phyloP scores from a whole-genome alignment of 2,113 vertebrate genomes.

The Abramis brama region DNA sequence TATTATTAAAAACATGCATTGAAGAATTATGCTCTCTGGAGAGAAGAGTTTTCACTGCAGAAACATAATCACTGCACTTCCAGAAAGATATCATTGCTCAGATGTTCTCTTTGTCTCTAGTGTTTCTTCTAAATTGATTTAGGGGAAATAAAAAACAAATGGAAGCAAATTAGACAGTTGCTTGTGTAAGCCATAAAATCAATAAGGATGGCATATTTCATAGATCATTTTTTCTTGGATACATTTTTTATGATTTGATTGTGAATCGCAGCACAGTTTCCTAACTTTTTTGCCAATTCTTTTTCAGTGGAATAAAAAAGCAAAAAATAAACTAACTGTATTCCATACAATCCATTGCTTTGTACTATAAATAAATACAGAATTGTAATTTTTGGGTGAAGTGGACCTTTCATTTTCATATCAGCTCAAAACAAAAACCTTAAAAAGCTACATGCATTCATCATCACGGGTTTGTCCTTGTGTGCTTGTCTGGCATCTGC shows the following conservation, averaged over 20 bases:
- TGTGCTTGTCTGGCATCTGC: not conserved
- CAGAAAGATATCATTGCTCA: not conserved
- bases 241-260: not conserved
- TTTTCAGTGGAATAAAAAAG: not conserved
- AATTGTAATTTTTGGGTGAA: not conserved
- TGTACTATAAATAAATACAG: not conserved
- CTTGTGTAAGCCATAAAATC: not conserved
- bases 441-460: not conserved
- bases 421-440: not conserved
- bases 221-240: not conserved
- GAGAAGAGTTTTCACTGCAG: not conserved
- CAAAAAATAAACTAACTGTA: not conserved
- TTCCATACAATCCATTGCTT: not conserved
- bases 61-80: not conserved
- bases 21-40: not conserved
- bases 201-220: not conserved
- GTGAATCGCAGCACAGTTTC: not conserved
- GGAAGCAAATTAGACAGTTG: not conserved
- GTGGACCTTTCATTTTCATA: not conserved
- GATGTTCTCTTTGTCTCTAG: not conserved
- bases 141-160: not conserved
- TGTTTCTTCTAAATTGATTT: slow-evolving; percentile 15
- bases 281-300: not conserved
- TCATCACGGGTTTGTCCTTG: not conserved
- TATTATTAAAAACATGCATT: not conserved